These are phyloP conservation scores for Syngnathoides biaculeatus DNA, from an alignment of 2,113 vertebrate species.

Conservation along the genomic window DNA sequence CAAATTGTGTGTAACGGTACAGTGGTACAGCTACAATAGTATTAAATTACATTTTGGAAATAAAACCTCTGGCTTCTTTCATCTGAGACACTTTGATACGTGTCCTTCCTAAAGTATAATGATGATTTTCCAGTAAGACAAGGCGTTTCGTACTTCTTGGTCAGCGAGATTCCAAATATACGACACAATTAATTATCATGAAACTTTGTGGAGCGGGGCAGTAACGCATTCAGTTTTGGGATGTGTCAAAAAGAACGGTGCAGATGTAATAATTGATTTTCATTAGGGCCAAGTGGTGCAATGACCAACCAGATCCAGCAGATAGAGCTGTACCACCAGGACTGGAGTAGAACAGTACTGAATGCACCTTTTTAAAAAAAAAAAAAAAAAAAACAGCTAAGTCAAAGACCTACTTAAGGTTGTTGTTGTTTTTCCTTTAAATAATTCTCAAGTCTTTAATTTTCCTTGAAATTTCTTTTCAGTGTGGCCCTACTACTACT, in stretches of 20 bases:
- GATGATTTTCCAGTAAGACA: background rate
- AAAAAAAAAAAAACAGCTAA: too few relatives aligned
- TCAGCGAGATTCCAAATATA: background rate
- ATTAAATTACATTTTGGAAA: background rate
- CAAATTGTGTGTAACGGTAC: background rate
- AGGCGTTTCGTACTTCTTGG: background rate
- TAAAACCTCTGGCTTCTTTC: background rate
- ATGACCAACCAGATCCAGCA: background rate
- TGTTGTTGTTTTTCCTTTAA: too few relatives aligned
- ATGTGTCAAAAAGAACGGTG: background rate
- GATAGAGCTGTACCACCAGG: background rate
- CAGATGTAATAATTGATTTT: background rate
- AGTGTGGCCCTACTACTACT: background rate
- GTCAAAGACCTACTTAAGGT: background rate
- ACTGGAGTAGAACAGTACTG: background rate
- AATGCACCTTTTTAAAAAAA: too few relatives aligned
- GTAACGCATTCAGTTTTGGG: too few relatives aligned
- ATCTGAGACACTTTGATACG: background rate
- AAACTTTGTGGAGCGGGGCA: background rate
- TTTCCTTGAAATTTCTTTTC: background rate
- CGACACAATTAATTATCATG: background rate
- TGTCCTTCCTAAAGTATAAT: background rate
- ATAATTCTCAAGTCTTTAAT: too few relatives aligned
- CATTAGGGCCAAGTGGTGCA: background rate
- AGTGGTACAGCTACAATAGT: background rate